These are phyloP conservation scores for Oryzias celebensis DNA, from an alignment of 2,113 vertebrate genomes.

Conservation along the genomic window DNA sequence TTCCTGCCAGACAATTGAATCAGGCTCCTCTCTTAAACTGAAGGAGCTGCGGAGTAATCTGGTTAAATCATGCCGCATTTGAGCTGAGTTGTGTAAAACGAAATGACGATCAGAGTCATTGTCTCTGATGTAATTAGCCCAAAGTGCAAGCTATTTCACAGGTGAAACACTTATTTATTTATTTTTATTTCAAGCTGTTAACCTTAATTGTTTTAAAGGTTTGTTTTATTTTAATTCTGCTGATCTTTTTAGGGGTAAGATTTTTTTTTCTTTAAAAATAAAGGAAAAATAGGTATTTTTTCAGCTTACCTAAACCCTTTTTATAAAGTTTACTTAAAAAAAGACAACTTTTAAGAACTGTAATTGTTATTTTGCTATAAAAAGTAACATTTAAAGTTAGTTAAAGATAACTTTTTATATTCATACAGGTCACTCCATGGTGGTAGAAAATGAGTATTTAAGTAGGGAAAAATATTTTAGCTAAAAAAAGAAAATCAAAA, in stretches of 20 bases:
- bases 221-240: not conserved
- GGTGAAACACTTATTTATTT: slow-evolving; percentile 8
- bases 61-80: slow-evolving; percentile 47
- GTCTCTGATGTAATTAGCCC: slow-evolving; percentile 20
- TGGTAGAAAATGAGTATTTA: too few relatives aligned
- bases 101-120: slow-evolving; percentile 45
- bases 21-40: slow-evolving; percentile 36
- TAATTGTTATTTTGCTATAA: too few relatives aligned
- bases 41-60: slow-evolving; percentile 32
- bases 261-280: not conserved
- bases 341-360: too few relatives aligned
- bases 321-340: too few relatives aligned
- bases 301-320: too few relatives aligned
- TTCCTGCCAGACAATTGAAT: slow-evolving; percentile 43
- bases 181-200: not conserved
- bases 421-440: too few relatives aligned
- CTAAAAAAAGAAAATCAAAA: too few relatives aligned
- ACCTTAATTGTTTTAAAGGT: not conserved
- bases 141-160: slow-evolving; percentile 27
- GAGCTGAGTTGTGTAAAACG: slow-evolving; percentile 30
- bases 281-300: too few relatives aligned
- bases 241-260: not conserved
- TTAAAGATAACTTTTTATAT: too few relatives aligned
- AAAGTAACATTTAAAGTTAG: too few relatives aligned
- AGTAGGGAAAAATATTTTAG: too few relatives aligned